Conservation (phyloP, 2,797 vertebrate genomes). For the Gila robusta region DNA sequence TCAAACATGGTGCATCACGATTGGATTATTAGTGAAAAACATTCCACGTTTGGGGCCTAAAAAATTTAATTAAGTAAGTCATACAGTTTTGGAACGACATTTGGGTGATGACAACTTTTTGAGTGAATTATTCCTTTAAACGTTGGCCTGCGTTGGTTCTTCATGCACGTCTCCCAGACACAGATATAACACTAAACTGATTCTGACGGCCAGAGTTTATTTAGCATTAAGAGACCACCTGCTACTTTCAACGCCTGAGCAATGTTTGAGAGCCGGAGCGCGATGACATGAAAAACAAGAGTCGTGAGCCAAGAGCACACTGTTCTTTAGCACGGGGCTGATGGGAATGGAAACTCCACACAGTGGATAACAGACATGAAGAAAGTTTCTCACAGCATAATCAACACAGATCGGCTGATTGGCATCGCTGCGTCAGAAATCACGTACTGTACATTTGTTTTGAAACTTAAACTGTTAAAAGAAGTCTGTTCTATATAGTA, state of each 20-base stretch:
- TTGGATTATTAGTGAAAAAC: background rate
- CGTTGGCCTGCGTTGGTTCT: no score
- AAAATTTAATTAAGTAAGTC: background rate
- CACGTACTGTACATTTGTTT: background rate
- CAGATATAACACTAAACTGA: conserved; percentile 24
- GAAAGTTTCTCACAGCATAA: conserved; percentile 14
- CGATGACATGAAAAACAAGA: conserved; percentile 17
- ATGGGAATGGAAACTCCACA: conserved; percentile 22
- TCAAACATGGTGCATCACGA: background rate
- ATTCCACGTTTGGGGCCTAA: background rate
- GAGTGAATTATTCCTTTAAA: background rate
- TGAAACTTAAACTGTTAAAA: no score
- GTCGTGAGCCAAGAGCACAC: conserved; percentile 14
- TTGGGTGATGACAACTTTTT: background rate
- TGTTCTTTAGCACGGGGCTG: conserved; percentile 2
- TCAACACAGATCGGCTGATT: conserved; percentile 7
- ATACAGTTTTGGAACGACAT: background rate
- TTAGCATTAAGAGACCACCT: conserved; percentile 16
- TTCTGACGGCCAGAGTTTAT: conserved; percentile 13
- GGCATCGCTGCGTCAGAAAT: background rate
- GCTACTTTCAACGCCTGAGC: conserved; percentile 25
- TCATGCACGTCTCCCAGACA: background rate
- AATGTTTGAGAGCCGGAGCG: background rate
- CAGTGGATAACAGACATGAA: conserved; percentile 29
- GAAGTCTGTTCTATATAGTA: no score